Evolutionary conservation across 2,797 vertebrate species (phyloP).

Genomic region (Parauchenoglanis ngamensis): DNA sequence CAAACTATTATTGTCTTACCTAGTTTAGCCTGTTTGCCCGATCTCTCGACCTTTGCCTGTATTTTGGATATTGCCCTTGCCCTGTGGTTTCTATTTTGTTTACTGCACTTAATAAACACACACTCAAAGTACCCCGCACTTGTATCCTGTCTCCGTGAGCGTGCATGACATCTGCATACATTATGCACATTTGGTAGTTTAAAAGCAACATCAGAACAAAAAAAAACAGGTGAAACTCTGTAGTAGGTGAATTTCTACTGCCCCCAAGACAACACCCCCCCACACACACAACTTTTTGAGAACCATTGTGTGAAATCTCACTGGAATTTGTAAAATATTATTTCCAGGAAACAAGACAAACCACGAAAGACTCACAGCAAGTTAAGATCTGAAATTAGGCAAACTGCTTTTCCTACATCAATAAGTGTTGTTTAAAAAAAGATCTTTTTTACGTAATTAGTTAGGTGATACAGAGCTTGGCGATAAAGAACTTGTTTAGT

Average conservation of each 20-base stretch:
- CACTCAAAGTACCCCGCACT: too few relatives aligned
- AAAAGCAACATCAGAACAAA: neutral
- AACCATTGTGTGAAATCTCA: neutral
- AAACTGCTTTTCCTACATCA: neutral
- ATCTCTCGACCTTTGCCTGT: too few relatives aligned
- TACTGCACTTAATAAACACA: too few relatives aligned
- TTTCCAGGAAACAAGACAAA: neutral
- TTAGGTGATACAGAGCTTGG: slow-evolving; percentile 68
- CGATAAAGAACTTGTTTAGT: slow-evolving; percentile 67
- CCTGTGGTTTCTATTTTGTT: too few relatives aligned
- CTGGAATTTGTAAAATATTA: neutral
- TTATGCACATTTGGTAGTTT: neutral
- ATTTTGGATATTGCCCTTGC: too few relatives aligned
- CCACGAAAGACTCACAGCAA: neutral
- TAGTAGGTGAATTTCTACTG: too few relatives aligned
- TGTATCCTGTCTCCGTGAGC: too few relatives aligned
- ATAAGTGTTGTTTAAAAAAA: neutral
- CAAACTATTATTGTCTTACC: too few relatives aligned
- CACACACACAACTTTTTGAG: too few relatives aligned
- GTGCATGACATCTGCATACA: neutral
- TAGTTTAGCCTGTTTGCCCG: too few relatives aligned
- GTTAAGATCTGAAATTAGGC: neutral
- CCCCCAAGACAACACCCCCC: too few relatives aligned
- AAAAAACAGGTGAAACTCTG: neutral
- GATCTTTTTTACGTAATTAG: slow-evolving; percentile 67